Evolutionary conservation across 1,140 invertebrate genomes (phyloP), one percentile per base, ranked within the genome.

Genomic region (Copidosoma floridanum): DNA sequence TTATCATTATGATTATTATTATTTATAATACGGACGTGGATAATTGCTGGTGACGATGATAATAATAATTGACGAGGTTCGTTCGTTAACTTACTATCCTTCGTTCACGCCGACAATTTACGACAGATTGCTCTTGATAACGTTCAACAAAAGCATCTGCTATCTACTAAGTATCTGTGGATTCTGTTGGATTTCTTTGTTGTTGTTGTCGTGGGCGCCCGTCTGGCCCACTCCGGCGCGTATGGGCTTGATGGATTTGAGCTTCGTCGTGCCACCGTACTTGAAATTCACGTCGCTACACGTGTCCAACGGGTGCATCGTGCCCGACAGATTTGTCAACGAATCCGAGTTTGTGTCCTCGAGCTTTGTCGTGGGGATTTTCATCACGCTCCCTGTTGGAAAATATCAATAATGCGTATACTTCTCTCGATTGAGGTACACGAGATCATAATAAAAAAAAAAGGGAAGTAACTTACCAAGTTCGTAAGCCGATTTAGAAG

Each of bases 221-320:
- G 40, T 59, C 14, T 55, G 53, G 26, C 37, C 27, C 18, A 46
- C 54, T 18, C 43, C 54, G 3, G 51, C 57, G 41, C 71, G 73
- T 24, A 67, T 65, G 1, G 80, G 71, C 60, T 82, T 83, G n/a
- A 86, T 81, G 7, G 75, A 82, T 69, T 86, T 87, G 38, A 88
- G 69, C 72, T 88, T 85, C 3, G 85, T 86, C 2, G 85, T 88
- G 29, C 86, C 86, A 53, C 85, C 85, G 63, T 82, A 88, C 57
- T 83, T 85, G 40, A 88, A 85, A 69, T 83, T 85, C 2, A 88
- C 86, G 68, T 86, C 86, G 21, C 82, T 83, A 18, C 81, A 81
- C 46, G 82, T 81, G 61, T 85, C 84, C 1, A 86, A 63, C 1
- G 84, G 84, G 71, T 85, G 84, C 61, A 84, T 67, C 2, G 68